These are phyloP conservation scores for Desmodus rotundus DNA, from an alignment of 2,113 vertebrate genomes.

Conservation along the genomic window DNA sequence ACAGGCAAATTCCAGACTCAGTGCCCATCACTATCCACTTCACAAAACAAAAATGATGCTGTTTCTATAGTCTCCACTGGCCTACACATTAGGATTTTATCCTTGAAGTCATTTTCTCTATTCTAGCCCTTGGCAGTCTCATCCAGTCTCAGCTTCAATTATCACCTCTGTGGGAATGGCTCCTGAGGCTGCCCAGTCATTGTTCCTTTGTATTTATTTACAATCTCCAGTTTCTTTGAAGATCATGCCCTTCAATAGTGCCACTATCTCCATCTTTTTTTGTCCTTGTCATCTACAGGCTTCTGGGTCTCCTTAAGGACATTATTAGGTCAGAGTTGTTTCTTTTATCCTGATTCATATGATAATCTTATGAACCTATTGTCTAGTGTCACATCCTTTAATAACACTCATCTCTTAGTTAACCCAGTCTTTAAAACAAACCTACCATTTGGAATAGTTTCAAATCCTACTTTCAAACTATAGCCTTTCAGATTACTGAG, in stretches of 20 bases:
- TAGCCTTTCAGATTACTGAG: neutral
- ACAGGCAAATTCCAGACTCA: neutral
- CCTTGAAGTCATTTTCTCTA: conserved; percentile 15
- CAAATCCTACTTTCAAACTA: neutral
- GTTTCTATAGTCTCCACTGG: neutral
- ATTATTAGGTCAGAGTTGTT: neutral
- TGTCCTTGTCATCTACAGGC: neutral
- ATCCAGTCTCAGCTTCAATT: conserved; percentile 36
- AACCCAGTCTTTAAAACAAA: neutral
- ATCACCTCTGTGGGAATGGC: conserved; percentile 54
- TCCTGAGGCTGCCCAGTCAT: conserved; percentile 29
- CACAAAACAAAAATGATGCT: neutral
- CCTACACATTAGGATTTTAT: neutral
- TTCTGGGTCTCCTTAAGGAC: conserved; percentile 38
- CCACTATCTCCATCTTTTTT: neutral
- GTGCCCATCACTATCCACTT: neutral
- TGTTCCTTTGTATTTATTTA: conserved; percentile 52
- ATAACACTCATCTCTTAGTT: neutral
- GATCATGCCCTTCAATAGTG: neutral
- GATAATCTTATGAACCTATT: neutral
- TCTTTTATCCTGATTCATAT: neutral
- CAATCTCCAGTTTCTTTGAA: conserved; percentile 54
- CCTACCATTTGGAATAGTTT: neutral
- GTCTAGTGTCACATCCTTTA: neutral
- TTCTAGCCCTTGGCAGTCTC: neutral